Conservation (phyloP, 2,888 invertebrate genomes). For the Diarsia rubi region DNA sequence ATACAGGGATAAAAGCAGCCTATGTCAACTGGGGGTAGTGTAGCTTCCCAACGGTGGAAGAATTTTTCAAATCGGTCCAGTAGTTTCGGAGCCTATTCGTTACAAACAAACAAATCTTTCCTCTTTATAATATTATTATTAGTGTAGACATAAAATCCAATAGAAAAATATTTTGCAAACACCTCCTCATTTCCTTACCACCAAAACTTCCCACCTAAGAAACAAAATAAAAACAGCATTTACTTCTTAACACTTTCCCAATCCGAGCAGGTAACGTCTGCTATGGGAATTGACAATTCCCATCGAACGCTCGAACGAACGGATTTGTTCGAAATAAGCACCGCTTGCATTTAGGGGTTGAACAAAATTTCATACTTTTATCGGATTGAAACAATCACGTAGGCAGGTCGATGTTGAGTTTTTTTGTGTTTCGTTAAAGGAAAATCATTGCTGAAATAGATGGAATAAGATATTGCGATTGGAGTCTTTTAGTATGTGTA, state of each 20-base stretch:
- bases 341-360: slow-evolving; percentile 43
- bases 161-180: not conserved
- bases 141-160: too few species aligned
- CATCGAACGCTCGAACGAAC: slow-evolving; percentile 28
- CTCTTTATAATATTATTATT: too few species aligned
- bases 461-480: not conserved
- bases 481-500: too few species aligned
- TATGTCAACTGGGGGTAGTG: too few species aligned
- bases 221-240: slow-evolving; percentile 28
- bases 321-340: slow-evolving; percentile 44
- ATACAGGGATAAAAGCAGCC: too few species aligned
- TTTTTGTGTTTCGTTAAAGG: not conserved
- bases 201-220: slow-evolving; percentile 1
- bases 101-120: too few species aligned
- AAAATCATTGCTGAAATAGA: not conserved
- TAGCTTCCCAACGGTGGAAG: too few species aligned
- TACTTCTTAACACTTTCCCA: slow-evolving; percentile 20
- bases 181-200: slow-evolving; percentile 4
- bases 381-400: slow-evolving; percentile 28
- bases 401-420: not conserved
- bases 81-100: too few species aligned
- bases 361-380: slow-evolving; percentile 22
- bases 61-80: too few species aligned
- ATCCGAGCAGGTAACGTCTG: slow-evolving; percentile 44
- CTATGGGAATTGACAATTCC: slow-evolving; percentile 57